Evolutionary conservation across 2,797 vertebrate species (phyloP).

Genomic region (Melanotaenia boesemani): DNA sequence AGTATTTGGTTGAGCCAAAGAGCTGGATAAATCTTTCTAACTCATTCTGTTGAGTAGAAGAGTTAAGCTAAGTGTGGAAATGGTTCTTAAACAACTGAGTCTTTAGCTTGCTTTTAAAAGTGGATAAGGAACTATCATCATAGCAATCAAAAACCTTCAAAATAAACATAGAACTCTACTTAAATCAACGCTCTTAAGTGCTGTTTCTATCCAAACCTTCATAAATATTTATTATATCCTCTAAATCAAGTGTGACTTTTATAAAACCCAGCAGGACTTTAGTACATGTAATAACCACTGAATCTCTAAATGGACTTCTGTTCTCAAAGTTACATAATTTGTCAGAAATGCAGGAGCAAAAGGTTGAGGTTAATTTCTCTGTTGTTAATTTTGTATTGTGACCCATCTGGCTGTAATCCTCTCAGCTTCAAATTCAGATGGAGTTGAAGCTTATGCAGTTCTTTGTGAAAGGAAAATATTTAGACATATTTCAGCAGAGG

Average conservation of each 20-base stretch:
- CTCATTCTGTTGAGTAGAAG: too few relatives aligned
- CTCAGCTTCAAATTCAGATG: constrained; percentile 41
- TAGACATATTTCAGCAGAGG: constrained; percentile 16
- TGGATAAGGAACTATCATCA: too few relatives aligned
- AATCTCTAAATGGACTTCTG: not conserved
- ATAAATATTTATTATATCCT: not conserved
- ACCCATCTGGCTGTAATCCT: constrained; percentile 68
- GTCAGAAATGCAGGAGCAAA: constrained; percentile 9
- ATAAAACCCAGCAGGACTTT: not conserved
- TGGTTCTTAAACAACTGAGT: too few relatives aligned
- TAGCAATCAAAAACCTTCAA: too few relatives aligned
- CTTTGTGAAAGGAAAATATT: constrained; percentile 20
- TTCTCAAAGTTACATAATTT: constrained; percentile 21
- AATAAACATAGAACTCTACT: too few relatives aligned
- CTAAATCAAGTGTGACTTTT: not conserved
- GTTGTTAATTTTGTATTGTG: constrained; percentile 42
- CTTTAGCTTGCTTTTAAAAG: too few relatives aligned
- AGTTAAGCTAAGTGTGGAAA: too few relatives aligned
- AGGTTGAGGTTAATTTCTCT: constrained; percentile 37
- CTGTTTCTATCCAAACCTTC: not conserved
- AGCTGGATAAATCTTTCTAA: too few relatives aligned
- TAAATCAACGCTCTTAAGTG: too few relatives aligned
- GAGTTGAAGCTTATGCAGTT: constrained; percentile 24
- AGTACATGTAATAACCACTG: not conserved
- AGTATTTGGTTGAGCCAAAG: too few relatives aligned